Percentiles rank a stretch among this genome's conserved stretches.
phyloP scores from a whole-genome alignment of 1,140 invertebrate species.

The Triops cancriformis region DNA sequence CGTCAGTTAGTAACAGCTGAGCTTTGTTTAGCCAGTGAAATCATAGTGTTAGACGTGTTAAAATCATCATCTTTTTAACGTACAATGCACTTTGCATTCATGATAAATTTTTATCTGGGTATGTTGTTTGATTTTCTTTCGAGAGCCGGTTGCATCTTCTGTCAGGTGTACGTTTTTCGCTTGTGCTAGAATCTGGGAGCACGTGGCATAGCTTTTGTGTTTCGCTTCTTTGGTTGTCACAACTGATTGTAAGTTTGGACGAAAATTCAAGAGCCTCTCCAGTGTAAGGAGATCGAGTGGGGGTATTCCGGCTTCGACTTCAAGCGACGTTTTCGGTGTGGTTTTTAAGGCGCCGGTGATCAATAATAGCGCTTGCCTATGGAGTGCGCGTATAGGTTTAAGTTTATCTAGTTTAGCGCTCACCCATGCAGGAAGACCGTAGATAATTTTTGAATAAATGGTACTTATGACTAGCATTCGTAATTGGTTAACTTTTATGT shows the following conservation, averaged over 20 bases:
- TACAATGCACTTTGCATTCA: no score
- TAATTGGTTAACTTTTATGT: not conserved
- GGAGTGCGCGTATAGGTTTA: not conserved
- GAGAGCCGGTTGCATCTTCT: not conserved
- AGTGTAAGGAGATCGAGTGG: not conserved
- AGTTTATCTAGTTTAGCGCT: not conserved
- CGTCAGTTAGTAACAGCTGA: no score
- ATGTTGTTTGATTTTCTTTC: not conserved
- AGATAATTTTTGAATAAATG: not conserved
- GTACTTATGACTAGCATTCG: not conserved
- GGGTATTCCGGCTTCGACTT: not conserved
- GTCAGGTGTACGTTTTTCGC: not conserved
- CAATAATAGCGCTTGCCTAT: not conserved
- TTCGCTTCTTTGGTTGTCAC: not conserved
- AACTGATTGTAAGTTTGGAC: not conserved
- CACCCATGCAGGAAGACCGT: not conserved
- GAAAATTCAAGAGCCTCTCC: not conserved
- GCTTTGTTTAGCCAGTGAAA: no score
- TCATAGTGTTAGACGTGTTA: no score
- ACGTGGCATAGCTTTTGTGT: not conserved
- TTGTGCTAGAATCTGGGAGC: not conserved
- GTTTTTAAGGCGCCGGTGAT: not conserved
- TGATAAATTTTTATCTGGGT: no score
- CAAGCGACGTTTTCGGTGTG: not conserved
- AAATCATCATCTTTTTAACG: no score